Evolutionary conservation across 2,113 vertebrate species (phyloP).

Genomic region (Eolophus roseicapilla): DNA sequence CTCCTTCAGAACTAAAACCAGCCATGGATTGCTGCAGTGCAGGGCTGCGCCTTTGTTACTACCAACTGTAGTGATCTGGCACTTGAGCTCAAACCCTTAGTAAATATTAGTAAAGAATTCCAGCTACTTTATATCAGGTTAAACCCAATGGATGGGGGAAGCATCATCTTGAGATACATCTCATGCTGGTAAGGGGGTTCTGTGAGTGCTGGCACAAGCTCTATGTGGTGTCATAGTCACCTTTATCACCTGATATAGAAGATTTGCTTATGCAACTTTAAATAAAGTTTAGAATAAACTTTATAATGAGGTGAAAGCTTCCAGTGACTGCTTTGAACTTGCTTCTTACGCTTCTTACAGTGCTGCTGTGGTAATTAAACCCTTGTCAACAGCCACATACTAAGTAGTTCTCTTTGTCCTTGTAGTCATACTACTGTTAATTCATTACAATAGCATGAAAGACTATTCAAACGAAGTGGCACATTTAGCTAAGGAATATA

Average conservation of each 20-base stretch:
- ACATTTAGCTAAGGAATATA: neutral
- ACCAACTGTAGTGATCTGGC: neutral
- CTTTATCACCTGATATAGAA: neutral
- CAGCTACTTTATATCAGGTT: neutral
- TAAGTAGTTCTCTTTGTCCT: neutral
- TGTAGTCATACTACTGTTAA: neutral
- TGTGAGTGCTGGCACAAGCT: neutral
- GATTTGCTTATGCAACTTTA: neutral
- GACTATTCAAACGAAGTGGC: neutral
- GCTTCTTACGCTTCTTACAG: neutral
- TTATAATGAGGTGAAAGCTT: neutral
- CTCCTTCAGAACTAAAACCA: neutral
- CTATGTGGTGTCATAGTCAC: neutral
- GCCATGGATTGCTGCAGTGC: neutral
- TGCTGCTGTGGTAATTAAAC: neutral
- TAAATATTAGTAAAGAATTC: neutral
- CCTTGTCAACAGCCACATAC: neutral
- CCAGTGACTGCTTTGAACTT: neutral
- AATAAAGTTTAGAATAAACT: neutral
- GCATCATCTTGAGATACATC: accelerated
- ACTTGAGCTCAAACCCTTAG: neutral
- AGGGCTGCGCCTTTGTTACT: neutral
- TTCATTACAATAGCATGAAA: neutral
- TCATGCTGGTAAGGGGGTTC: neutral
- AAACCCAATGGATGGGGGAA: neutral